Percentiles rank a stretch among this genome's conserved stretches.
Evolutionary conservation across 2,888 invertebrate genomes (phyloP).

Genomic region (Blera fallax): DNA sequence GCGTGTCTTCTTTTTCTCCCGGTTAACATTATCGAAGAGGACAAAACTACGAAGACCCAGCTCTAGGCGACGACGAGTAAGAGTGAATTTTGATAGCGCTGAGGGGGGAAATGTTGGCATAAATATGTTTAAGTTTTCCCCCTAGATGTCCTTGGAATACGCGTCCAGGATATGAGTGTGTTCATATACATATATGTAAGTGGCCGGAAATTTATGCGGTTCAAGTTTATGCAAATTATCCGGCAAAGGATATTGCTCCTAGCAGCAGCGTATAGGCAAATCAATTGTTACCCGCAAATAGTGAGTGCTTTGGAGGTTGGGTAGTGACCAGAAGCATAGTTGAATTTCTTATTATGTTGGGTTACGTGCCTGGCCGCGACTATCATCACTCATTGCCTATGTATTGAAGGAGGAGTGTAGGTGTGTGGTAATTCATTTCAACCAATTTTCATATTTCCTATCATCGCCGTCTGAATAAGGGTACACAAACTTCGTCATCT

Average conservation of each 20-base stretch:
- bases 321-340: slow-evolving; percentile 9
- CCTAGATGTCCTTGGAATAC: slow-evolving; percentile 44
- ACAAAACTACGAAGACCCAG: slow-evolving; percentile 42
- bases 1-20: background rate
- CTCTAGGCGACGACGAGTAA: slow-evolving; percentile 20
- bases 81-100: slow-evolving; percentile 32
- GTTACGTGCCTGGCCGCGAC: slow-evolving; percentile 8
- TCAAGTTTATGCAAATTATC: slow-evolving; percentile 67
- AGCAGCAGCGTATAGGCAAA: slow-evolving; percentile 39
- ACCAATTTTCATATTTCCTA: slow-evolving; percentile 44
- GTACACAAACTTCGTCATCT: slow-evolving; percentile 29
- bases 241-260: slow-evolving; percentile 51
- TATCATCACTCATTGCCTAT: slow-evolving; percentile 16
- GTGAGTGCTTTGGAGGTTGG: background rate
- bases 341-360: slow-evolving; percentile 23
- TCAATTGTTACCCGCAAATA: slow-evolving; percentile 58
- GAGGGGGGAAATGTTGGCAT: background rate
- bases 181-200: slow-evolving; percentile 37
- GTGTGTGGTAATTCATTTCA: slow-evolving; percentile 34
- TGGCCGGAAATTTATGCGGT: slow-evolving; percentile 62
- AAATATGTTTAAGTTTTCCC: slow-evolving; percentile 37
- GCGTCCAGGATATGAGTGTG: slow-evolving; percentile 20
- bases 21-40: slow-evolving; percentile 54
- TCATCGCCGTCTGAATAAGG: slow-evolving; percentile 10
- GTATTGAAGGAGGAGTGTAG: background rate